Percentiles rank a stretch among this genome's conserved stretches.
These are phyloP conservation scores for Acrobasis consociella DNA, from an alignment of 2,888 invertebrate genomes.

Conservation along the genomic window DNA sequence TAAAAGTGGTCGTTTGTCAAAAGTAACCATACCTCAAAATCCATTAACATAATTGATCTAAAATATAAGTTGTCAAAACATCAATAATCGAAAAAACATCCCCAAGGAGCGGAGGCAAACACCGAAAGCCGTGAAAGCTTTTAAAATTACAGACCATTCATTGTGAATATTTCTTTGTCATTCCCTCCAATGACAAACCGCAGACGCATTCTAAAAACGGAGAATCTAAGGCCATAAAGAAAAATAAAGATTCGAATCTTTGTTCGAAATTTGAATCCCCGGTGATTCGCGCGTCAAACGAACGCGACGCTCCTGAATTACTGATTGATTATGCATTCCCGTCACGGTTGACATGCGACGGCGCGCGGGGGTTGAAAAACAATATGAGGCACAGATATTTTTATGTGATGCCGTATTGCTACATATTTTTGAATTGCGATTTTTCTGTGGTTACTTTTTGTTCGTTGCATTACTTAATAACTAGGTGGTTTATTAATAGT, in stretches of 20 bases:
- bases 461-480: not conserved
- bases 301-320: conserved; percentile 65
- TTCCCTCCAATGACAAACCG: conserved; percentile 59
- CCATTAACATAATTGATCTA: conserved; percentile 59
- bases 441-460: not conserved
- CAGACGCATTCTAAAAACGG: conserved; percentile 51
- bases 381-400: conserved; percentile 23
- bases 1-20: not conserved
- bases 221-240: conserved; percentile 44
- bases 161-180: conserved; percentile 69
- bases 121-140: conserved; percentile 73
- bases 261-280: conserved; percentile 71
- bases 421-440: not conserved
- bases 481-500: too few relatives aligned
- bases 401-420: conserved; percentile 16
- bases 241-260: conserved; percentile 69
- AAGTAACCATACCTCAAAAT: conserved; percentile 23
- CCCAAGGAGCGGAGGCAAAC: conserved; percentile 59
- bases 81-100: conserved; percentile 66
- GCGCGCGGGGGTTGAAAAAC: conserved; percentile 26
- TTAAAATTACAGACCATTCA: conserved; percentile 79
- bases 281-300: conserved; percentile 65
- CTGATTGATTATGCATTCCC: conserved; percentile 81
- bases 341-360: conserved; percentile 63
- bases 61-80: conserved; percentile 72